Conservation (phyloP, 1,140 invertebrate genomes). For the Periplaneta americana region DNA sequence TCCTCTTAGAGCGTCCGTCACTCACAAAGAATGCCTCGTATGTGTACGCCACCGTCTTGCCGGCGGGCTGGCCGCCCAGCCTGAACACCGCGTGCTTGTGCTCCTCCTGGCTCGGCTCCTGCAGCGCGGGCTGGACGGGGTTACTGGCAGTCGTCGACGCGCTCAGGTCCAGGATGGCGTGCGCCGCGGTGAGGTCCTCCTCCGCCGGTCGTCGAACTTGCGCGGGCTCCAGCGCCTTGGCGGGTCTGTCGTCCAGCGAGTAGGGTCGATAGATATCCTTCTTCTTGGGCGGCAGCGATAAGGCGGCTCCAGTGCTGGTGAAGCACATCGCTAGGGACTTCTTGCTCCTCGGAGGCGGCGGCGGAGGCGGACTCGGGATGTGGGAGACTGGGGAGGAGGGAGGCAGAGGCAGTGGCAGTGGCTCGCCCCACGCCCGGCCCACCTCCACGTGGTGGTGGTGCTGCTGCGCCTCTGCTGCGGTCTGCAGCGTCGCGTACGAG, state of each 20-base stretch:
- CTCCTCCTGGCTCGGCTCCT: constrained; percentile 63
- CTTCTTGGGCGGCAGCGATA: constrained; percentile 78
- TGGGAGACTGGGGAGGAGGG: constrained; percentile 34
- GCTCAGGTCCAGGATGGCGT: constrained; percentile 80
- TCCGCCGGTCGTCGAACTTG: constrained; percentile 41
- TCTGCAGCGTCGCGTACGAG: constrained; percentile 60
- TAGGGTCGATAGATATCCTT: constrained; percentile 84
- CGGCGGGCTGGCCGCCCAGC: constrained; percentile 44
- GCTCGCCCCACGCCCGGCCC: constrained; percentile 31
- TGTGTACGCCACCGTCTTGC: constrained; percentile 63
- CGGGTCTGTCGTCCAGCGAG: constrained; percentile 61
- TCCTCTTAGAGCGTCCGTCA: constrained; percentile 62
- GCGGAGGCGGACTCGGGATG: neutral
- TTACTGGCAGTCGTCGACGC: constrained; percentile 85
- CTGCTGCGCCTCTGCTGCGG: constrained; percentile 44
- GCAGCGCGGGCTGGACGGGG: constrained; percentile 88
- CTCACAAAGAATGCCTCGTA: constrained; percentile 68
- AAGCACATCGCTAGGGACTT: constrained; percentile 74
- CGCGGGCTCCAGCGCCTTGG: constrained; percentile 29
- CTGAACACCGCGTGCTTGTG: constrained; percentile 35
- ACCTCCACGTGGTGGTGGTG: constrained; percentile 24
- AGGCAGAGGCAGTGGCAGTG: constrained; percentile 34
- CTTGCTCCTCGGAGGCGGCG: constrained; percentile 39
- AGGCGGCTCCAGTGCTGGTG: constrained; percentile 71
- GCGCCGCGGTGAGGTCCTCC: constrained; percentile 76